phyloP scores from a whole-genome alignment of 2,797 vertebrate species.

The Chiloscyllium punctatum region DNA sequence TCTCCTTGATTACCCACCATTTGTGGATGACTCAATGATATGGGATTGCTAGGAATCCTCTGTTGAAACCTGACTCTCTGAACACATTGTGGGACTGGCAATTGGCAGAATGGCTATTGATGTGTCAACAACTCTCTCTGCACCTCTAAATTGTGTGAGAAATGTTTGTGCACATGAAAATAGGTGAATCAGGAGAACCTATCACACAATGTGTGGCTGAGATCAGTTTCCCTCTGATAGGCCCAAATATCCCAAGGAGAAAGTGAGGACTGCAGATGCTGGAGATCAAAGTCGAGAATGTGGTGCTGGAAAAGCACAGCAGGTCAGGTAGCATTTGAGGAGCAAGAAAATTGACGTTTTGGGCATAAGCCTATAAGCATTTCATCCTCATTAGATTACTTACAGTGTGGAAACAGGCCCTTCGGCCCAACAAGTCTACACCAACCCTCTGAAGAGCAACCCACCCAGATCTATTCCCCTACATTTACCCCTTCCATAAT shows the following conservation, averaged over 20 bases:
- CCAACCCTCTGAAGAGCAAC: no score
- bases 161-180: background rate
- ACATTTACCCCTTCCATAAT: no score
- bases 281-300: no score
- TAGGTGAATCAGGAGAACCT: background rate
- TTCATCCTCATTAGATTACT: no score
- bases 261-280: no score
- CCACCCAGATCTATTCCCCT: no score
- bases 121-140: background rate
- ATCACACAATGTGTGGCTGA: background rate
- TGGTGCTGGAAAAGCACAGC: no score
- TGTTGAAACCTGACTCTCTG: background rate
- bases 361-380: no score
- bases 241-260: background rate
- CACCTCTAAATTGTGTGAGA: background rate
- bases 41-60: background rate
- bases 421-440: no score
- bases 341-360: no score
- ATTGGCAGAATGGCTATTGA: background rate
- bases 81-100: background rate
- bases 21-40: background rate
- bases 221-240: background rate
- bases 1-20: background rate
- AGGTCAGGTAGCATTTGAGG: no score
- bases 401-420: no score